phyloP scores from a whole-genome alignment of 1,140 invertebrate genomes.

The Geopemphigus sp. region DNA sequence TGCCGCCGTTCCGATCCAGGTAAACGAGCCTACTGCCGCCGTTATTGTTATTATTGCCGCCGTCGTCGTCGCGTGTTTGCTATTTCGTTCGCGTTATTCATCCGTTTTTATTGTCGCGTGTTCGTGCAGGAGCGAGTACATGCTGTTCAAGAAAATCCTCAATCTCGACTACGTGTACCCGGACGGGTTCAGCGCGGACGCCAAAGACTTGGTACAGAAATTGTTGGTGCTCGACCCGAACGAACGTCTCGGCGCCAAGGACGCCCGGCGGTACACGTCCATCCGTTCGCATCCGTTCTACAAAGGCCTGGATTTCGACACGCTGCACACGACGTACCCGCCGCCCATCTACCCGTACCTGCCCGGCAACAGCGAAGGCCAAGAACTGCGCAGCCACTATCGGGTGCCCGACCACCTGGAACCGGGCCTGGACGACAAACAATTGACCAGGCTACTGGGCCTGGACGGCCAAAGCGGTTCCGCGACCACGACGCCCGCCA shows the following conservation, averaged over 20 bases:
- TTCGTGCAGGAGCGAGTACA: slow-evolving; percentile 84
- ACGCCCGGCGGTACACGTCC: slow-evolving; percentile 72
- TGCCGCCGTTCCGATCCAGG: slow-evolving; percentile 85
- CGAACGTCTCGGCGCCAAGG: slow-evolving; percentile 79
- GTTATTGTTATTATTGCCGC: too few species aligned
- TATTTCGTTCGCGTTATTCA: slow-evolving; percentile 25
- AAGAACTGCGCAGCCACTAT: slow-evolving; percentile 63
- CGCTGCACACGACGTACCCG: slow-evolving; percentile 72
- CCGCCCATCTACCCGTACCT: slow-evolving; percentile 82
- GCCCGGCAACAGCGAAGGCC: slow-evolving; percentile 69
- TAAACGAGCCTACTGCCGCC: slow-evolving; percentile 54
- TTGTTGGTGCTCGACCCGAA: slow-evolving; percentile 79
- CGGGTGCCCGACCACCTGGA: slow-evolving; percentile 72
- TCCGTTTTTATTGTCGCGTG: too few species aligned
- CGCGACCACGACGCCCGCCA: background rate
- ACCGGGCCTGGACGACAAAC: slow-evolving; percentile 79
- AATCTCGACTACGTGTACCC: slow-evolving; percentile 91
- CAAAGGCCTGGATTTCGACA: slow-evolving; percentile 77
- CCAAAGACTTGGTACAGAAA: slow-evolving; percentile 83
- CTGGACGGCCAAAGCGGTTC: slow-evolving; percentile 57
- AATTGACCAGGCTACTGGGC: slow-evolving; percentile 73
- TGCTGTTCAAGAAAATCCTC: slow-evolving; percentile 95
- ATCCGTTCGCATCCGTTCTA: slow-evolving; percentile 87
- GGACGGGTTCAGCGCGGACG: slow-evolving; percentile 78
- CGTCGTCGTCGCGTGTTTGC: background rate